Evolutionary conservation across 1,140 invertebrate species (phyloP), one percentile per base, ranked within the genome.

Genomic region (Steinernema feltiae): DNA sequence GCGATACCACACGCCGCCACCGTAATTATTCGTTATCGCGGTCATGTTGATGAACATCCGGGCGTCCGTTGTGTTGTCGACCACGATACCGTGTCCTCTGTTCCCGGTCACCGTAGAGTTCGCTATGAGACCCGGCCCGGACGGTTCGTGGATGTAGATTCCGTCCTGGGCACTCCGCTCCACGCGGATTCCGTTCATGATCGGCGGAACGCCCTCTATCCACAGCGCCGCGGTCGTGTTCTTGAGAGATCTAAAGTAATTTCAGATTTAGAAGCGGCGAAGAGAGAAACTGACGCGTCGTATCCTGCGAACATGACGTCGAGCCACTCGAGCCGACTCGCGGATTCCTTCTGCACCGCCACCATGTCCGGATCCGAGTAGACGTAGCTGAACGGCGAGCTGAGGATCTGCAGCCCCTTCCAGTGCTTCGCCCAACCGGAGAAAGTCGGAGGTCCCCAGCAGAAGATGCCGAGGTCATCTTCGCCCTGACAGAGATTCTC

Each of bases 401-500:
- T 80, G 48, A 76, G 78, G 46, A 85, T 82, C 73, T 86, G 85
- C 31, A 85, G 63, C 24, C 84, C 85, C 75, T 85, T 85, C 84
- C 84, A 85, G 73, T 85, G 84, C 30, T 78, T 81, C 1, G 82
- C 83, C 84, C 85, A 86, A 30, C 84, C 84, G 1, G 35, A 75
- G 73, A 85, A 85, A 0, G 80, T 79, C 24, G 84, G 85, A 12
- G 78, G 82, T 30, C 84, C 84, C 85, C 85, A 85, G 48, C 84
- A 85, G 70, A 83, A 85, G 48, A 85, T 53, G 18, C 85, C 84
- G n/a, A 85, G 21, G 73, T 85, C 84, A 71, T 85, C 84, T 76
- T 85, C 84, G 27, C 84, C 84, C 48, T 85, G 85, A 71, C 84
- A 85, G 7, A 85, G 70, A 76, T 86, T 86, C 76, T 86, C 84